Evolutionary conservation across 1,140 invertebrate genomes (phyloP).

Genomic region (Caenorhabditis tropicalis): DNA sequence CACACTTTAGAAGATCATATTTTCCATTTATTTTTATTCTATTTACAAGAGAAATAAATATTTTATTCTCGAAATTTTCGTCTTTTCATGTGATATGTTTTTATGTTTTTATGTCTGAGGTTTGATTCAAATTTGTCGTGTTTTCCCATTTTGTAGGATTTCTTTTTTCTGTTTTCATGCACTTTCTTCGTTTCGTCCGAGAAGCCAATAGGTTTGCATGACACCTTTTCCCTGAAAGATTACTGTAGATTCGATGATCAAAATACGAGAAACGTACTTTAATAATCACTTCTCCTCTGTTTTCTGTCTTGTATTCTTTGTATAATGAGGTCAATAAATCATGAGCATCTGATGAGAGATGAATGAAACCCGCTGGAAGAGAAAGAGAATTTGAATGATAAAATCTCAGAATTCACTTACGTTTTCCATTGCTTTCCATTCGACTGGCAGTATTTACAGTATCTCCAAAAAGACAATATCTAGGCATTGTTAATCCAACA

Average conservation of each 20-base stretch:
- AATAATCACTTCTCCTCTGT: slow-evolving; percentile 68
- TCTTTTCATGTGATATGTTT: slow-evolving; percentile 18
- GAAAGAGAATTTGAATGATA: background rate
- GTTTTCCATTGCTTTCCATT: slow-evolving; percentile 79
- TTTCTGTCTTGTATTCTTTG: slow-evolving; percentile 66
- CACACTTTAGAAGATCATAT: slow-evolving; percentile 25
- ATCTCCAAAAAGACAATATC: slow-evolving; percentile 82
- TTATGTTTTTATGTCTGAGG: background rate
- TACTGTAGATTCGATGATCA: background rate
- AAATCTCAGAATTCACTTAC: slow-evolving; percentile 42
- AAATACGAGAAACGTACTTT: slow-evolving; percentile 51
- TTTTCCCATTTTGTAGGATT: background rate
- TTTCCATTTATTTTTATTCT: background rate
- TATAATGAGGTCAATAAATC: slow-evolving; percentile 62
- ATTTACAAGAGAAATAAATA: background rate
- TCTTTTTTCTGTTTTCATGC: background rate
- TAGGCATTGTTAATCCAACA: slow-evolving; percentile 73
- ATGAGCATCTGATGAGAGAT: slow-evolving; percentile 64
- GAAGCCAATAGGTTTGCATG: slow-evolving; percentile 91
- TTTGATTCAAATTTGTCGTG: background rate
- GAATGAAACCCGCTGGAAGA: slow-evolving; percentile 65
- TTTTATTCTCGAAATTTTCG: background rate
- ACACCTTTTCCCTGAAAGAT: slow-evolving; percentile 77
- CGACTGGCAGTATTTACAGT: slow-evolving; percentile 89
- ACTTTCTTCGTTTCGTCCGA: slow-evolving; percentile 60